Evolutionary conservation across 1,140 invertebrate species (phyloP).

Genomic region (Epicauta chinensis): DNA sequence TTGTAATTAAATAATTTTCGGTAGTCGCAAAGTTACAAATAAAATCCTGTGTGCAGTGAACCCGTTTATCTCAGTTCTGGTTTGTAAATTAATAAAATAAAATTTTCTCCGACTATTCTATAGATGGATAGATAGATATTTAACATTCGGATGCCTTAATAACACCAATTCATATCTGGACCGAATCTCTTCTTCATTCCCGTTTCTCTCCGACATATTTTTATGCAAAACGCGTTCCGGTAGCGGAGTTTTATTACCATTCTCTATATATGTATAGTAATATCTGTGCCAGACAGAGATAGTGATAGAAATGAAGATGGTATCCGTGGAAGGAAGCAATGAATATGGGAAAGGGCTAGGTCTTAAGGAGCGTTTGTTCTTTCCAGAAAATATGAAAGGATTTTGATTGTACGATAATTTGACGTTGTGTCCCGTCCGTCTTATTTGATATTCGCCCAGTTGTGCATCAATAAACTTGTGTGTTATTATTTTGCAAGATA

Average conservation of each 20-base stretch:
- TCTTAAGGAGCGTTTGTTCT: slow-evolving; percentile 23
- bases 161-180: slow-evolving; percentile 40
- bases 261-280: slow-evolving; percentile 26
- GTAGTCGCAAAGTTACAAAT: slow-evolving; percentile 11
- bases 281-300: slow-evolving; percentile 15
- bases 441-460: slow-evolving; percentile 27
- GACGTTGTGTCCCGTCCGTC: too few relatives aligned
- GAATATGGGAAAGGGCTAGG: slow-evolving; percentile 22
- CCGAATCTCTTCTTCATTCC: slow-evolving; percentile 30
- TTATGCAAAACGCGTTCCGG: slow-evolving; percentile 42
- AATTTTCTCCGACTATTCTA: too few relatives aligned
- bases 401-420: slow-evolving; percentile 39
- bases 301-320: too few relatives aligned
- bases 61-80: slow-evolving; percentile 7
- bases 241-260: slow-evolving; percentile 39
- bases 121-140: slow-evolving; percentile 16
- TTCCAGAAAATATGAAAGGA: slow-evolving; percentile 30
- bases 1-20: slow-evolving; percentile 15
- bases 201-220: slow-evolving; percentile 37
- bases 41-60: slow-evolving; percentile 12
- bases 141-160: slow-evolving; percentile 38
- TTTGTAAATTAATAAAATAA: slow-evolving; percentile 17
- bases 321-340: slow-evolving; percentile 6
- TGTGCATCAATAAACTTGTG: background rate
- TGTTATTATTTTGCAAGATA: too few relatives aligned